Percentiles rank a stretch among this genome's conserved stretches.
These are phyloP conservation scores for Bothrops alternatus DNA, from an alignment of 2,797 vertebrate species.

Conservation along the genomic window DNA sequence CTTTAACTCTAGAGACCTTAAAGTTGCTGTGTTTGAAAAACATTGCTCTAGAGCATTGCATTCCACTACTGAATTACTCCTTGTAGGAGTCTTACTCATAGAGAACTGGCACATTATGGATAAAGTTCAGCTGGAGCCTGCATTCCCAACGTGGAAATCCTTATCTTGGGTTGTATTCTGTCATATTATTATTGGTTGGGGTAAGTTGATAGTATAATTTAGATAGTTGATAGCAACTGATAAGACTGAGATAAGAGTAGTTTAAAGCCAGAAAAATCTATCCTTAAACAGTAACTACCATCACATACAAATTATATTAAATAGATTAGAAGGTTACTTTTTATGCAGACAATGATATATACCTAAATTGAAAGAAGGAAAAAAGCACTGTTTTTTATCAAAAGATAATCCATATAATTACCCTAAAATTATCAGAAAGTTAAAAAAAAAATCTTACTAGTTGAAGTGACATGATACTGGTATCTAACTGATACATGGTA, in stretches of 20 bases:
- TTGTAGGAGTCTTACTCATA: neutral
- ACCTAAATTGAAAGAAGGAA: neutral
- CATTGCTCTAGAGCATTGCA: neutral
- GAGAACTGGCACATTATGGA: neutral
- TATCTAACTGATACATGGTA: neutral
- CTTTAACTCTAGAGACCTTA: neutral
- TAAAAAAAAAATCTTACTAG: neutral
- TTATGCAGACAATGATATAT: neutral
- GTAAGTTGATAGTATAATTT: neutral
- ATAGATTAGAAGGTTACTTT: neutral
- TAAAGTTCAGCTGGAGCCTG: neutral
- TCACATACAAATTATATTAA: neutral
- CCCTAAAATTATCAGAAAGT: neutral
- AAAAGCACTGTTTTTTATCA: neutral
- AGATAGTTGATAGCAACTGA: neutral
- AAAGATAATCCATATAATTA: neutral
- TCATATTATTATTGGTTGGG: neutral
- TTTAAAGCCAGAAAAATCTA: neutral
- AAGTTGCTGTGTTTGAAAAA: neutral
- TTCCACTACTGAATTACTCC: neutral
- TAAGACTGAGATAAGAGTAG: neutral
- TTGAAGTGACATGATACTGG: neutral
- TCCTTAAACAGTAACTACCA: neutral
- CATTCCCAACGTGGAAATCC: neutral
- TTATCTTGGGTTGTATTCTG: neutral